phyloP scores from a whole-genome alignment of 2,113 vertebrate species.

The Mirounga angustirostris region DNA sequence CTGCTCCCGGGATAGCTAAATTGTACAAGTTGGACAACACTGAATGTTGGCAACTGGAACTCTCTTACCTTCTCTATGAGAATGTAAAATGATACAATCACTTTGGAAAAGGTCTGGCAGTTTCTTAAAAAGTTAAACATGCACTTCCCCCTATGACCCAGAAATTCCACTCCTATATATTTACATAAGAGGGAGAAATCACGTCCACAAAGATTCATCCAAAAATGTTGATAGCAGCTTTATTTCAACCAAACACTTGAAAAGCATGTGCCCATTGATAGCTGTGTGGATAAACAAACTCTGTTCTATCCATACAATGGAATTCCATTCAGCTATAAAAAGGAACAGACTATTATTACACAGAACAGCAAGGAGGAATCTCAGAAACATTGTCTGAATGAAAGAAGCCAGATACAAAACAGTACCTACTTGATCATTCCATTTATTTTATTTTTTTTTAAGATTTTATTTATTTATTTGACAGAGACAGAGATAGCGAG shows the following conservation, averaged over 20 bases:
- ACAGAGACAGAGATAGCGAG: too few species aligned
- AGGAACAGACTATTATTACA: not conserved
- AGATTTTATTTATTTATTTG: too few species aligned
- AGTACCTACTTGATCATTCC: not conserved
- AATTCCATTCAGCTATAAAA: not conserved
- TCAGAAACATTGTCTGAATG: conserved; percentile 17
- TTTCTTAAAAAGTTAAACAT: conserved; percentile 32
- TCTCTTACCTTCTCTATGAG: not conserved
- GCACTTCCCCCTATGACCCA: not conserved
- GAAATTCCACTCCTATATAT: not conserved
- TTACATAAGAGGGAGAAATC: conserved; percentile 37
- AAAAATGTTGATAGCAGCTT: not conserved
- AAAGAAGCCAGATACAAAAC: not conserved
- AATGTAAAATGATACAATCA: not conserved
- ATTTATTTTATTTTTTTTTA: not conserved
- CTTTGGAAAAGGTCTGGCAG: not conserved
- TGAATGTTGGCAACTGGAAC: not conserved
- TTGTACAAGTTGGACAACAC: not conserved
- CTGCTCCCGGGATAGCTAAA: not conserved
- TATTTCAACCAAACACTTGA: not conserved
- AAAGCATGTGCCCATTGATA: not conserved
- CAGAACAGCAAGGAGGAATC: not conserved
- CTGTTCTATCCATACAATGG: not conserved
- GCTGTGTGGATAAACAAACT: not conserved
- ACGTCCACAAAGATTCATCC: not conserved